Base-by-base conservation (phyloP, 92 coral and sea anemone species). In the Heteractis magnifica region DNA sequence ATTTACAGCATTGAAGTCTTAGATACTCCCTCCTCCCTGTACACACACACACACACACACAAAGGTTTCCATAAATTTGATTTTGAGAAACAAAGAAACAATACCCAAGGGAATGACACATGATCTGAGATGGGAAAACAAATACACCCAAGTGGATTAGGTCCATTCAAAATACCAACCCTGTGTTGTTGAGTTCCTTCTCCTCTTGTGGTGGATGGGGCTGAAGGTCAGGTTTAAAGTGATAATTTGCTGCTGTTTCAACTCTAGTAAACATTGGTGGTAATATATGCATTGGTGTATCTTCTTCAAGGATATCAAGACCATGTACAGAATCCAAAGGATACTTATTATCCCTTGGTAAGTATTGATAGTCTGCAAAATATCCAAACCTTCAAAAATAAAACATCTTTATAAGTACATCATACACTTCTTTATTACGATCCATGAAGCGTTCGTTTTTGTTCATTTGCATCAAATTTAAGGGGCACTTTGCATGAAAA, bases 311-410 rank as follows among this genome's bases (percentile, higher is more conserved):
- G 20, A 89, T 59, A 58, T 92, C 95, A 20, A 87, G 77, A 14
- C 93, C 98, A 34, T 80, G 80, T 3, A 97, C 89, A 49, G 84
- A 89, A 8, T 77, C 71, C 0, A 97, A 85, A 65, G 95, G 77
- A 59, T 94, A 98, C 10, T 93, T 52, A 5, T 18, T 5, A 26
- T 92, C 95, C 49, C 91, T 85, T 44, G 90, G 91, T 14, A 97
- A 87, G 52, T 92, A 97, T 78, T 97, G 99, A 77, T 89, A 97
- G 79, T 97, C 99, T 65, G 95, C 93, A 90, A 94, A 64, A 6
- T 84, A 77, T 50, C 85, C 91, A 89, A 97, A 97, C 79, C 99
- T 97, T 76, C 49, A 79, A 77, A 6, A 49, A 5, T n/a, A n/a
- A 8, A 62, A 62, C 18, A 62, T 23, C 20, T 62, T 62, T 4